These are phyloP conservation scores for Ovis canadensis DNA, from an alignment of 2,113 vertebrate species.

Conservation along the genomic window DNA sequence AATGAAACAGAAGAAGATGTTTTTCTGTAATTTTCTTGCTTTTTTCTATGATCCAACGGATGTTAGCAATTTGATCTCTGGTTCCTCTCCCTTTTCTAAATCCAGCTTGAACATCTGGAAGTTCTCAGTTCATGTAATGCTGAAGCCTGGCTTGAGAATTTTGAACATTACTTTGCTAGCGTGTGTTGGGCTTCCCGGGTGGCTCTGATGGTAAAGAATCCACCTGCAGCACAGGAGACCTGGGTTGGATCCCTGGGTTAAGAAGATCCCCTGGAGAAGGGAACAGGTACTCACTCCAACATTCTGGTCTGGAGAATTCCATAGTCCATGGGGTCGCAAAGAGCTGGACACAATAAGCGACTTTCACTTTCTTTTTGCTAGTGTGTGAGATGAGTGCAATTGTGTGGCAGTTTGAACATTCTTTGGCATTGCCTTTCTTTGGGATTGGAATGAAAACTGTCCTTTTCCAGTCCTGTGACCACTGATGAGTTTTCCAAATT, in stretches of 20 bases:
- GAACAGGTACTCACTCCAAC: background rate
- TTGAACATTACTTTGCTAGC: background rate
- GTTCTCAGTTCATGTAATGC: background rate
- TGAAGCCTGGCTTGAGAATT: background rate
- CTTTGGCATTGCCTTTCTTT: background rate
- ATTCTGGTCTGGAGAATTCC: background rate
- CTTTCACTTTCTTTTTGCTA: background rate
- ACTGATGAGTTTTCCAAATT: background rate
- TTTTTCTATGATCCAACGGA: background rate
- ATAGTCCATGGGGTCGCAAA: background rate
- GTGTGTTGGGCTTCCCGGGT: background rate
- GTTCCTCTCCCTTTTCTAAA: background rate
- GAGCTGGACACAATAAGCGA: rapidly evolving
- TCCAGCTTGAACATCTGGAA: background rate
- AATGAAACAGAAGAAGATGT: background rate
- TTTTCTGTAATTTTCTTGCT: background rate
- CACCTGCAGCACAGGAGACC: background rate
- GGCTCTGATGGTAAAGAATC: background rate
- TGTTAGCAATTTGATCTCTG: background rate
- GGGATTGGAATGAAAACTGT: background rate
- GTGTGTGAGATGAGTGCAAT: background rate
- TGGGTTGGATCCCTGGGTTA: background rate
- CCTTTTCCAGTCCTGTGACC: background rate
- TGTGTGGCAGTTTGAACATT: background rate
- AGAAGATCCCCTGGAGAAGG: background rate